Conservation (phyloP, 2,113 vertebrate species). For the Paraplagusia blochii region DNA sequence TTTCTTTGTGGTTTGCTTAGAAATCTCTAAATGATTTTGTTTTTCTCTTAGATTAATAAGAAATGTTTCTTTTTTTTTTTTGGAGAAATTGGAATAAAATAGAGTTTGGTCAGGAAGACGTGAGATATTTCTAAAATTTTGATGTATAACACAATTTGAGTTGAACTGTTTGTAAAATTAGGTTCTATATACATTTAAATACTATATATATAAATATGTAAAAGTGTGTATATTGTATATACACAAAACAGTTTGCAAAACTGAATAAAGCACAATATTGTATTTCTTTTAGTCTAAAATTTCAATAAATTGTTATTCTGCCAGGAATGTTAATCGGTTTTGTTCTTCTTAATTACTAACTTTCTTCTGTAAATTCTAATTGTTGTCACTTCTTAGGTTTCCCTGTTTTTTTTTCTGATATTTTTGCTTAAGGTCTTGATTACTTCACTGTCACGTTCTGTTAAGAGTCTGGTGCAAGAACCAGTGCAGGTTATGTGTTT, state of each 20-base stretch:
- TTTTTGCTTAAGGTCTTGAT: too few species aligned
- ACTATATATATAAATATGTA: slow-evolving; percentile 24
- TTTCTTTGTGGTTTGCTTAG: slow-evolving; percentile 9
- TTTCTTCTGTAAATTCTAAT: too few species aligned
- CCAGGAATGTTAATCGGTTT: slow-evolving; percentile 53
- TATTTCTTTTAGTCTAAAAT: slow-evolving; percentile 74
- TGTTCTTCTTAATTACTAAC: slow-evolving; percentile 18
- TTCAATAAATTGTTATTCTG: slow-evolving; percentile 79
- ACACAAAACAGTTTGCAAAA: slow-evolving; percentile 68
- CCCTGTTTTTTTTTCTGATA: too few species aligned
- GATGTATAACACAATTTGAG: slow-evolving; percentile 50
- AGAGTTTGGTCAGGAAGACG: slow-evolving; percentile 14
- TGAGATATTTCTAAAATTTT: slow-evolving; percentile 68
- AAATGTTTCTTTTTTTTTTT: slow-evolving; percentile 56
- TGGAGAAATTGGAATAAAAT: slow-evolving; percentile 24
- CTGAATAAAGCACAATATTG: slow-evolving; percentile 78
- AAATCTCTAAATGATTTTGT: slow-evolving; percentile 76
- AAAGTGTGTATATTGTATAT: slow-evolving; percentile 74
- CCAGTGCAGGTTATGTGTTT: too few species aligned
- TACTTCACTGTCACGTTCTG: too few species aligned
- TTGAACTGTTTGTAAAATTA: slow-evolving; percentile 65
- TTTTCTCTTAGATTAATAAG: slow-evolving; percentile 63
- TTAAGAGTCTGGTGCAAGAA: too few species aligned
- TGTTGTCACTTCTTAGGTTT: too few species aligned
- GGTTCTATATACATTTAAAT: slow-evolving; percentile 38